Evolutionary conservation across 2,888 invertebrate genomes (phyloP).

Genomic region (Drosophila flavopinicola): DNA sequence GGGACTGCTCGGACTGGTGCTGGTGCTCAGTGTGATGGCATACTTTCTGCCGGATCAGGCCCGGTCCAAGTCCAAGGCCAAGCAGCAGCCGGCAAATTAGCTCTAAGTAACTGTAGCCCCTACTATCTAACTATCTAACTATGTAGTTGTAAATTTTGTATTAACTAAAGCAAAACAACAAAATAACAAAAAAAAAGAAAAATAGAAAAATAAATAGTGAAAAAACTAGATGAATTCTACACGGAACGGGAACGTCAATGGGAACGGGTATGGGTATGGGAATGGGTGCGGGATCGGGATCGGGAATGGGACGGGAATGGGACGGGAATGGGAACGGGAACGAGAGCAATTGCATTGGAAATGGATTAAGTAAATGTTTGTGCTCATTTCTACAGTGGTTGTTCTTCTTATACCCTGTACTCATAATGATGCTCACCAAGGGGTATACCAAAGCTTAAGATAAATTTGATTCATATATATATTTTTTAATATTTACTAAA

Average conservation of each 20-base stretch:
- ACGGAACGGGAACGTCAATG: constrained; percentile 43
- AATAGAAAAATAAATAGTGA: not conserved
- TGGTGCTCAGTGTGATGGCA: constrained; percentile 47
- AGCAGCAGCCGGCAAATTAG: constrained; percentile 27
- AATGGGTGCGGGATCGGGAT: constrained; percentile 15
- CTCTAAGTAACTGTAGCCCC: constrained; percentile 38
- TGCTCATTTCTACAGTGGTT: constrained; percentile 55
- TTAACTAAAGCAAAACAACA: constrained; percentile 5
- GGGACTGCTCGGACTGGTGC: constrained; percentile 51
- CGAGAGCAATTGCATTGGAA: constrained; percentile 70
- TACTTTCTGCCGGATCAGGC: constrained; percentile 68
- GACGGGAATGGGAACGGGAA: constrained; percentile 26
- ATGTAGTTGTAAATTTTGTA: constrained; percentile 21
- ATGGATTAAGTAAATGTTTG: constrained; percentile 80
- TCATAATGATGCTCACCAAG: no score
- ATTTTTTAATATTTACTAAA: no score
- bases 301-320: constrained; percentile 8
- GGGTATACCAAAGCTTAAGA: not conserved
- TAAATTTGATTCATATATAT: no score
- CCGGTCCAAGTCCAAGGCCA: constrained; percentile 7
- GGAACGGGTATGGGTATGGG: constrained; percentile 19
- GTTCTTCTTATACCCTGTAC: constrained; percentile 33
- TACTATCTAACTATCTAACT: constrained; percentile 30
- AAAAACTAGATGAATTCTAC: constrained; percentile 32
- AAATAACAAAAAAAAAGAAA: not conserved